Evolutionary conservation across 2,888 invertebrate genomes (phyloP).

Genomic region (Herminia tarsipennalis): DNA sequence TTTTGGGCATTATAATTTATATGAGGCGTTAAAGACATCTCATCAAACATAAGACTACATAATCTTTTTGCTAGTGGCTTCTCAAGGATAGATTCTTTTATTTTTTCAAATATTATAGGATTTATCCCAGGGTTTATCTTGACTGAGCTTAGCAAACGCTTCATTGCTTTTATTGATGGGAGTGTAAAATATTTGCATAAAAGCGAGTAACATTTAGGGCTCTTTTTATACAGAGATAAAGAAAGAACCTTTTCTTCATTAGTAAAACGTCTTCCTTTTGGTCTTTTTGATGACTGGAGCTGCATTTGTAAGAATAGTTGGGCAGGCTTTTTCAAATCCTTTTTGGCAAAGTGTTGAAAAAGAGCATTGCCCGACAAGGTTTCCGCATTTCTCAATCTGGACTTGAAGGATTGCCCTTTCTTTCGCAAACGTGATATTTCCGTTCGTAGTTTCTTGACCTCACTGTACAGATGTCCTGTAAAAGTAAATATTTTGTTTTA

Average conservation of each 20-base stretch:
- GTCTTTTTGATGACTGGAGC: neutral
- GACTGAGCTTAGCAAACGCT: neutral
- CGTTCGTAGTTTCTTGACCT: too few relatives aligned
- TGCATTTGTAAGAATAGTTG: slow-evolving; percentile 4
- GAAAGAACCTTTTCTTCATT: neutral
- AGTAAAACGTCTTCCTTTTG: slow-evolving; percentile 3
- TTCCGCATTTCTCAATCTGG: too few relatives aligned
- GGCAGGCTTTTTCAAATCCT: neutral
- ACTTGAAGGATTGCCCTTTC: too few relatives aligned
- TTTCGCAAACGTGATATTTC: too few relatives aligned
- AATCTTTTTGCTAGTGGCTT: neutral
- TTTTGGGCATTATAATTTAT: neutral
- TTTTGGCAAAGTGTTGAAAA: too few relatives aligned
- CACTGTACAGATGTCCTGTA: too few relatives aligned
- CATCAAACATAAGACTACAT: neutral
- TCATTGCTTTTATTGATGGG: neutral
- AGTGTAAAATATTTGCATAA: slow-evolving; percentile 1
- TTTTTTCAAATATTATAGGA: too few relatives aligned
- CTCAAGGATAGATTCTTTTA: neutral
- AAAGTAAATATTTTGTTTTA: too few relatives aligned
- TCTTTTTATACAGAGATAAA: slow-evolving; percentile 1
- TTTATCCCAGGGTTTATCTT: neutral
- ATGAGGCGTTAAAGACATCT: neutral
- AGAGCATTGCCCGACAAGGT: too few relatives aligned
- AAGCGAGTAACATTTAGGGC: neutral